Evolutionary conservation across 2,888 invertebrate genomes (phyloP).

Genomic region (Zhuqinia jingwanae): DNA sequence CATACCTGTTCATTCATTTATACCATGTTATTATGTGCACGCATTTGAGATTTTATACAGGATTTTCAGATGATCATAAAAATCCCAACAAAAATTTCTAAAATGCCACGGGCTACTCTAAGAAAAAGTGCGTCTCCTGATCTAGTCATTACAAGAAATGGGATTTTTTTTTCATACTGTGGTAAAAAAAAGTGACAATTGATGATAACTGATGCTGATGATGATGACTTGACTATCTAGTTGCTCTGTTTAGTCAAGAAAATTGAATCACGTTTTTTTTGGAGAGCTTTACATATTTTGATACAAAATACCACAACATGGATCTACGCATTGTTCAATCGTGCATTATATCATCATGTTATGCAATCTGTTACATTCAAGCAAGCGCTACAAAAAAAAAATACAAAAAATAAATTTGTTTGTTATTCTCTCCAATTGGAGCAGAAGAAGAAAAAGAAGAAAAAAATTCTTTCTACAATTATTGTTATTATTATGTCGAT

Average conservation of each 20-base stretch:
- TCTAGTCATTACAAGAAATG: too few species aligned
- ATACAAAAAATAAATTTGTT: background rate
- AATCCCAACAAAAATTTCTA: too few species aligned
- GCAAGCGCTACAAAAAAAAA: background rate
- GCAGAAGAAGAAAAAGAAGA: too few species aligned
- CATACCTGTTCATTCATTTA: too few species aligned
- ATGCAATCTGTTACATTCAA: constrained; percentile 1
- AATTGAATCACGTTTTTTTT: background rate
- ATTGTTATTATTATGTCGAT: too few species aligned
- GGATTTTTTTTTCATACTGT: too few species aligned
- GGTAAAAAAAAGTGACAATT: too few species aligned
- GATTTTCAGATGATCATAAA: background rate
- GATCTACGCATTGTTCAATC: background rate
- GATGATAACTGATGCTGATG: constrained; percentile 6
- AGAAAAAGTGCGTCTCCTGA: too few species aligned
- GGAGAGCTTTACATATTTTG: constrained; percentile 7
- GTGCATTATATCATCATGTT: too few species aligned
- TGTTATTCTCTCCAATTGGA: too few species aligned
- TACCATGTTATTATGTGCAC: background rate
- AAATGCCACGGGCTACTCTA: too few species aligned
- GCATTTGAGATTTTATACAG: constrained; percentile 4
- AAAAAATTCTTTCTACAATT: too few species aligned
- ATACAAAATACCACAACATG: background rate
- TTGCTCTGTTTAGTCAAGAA: background rate
- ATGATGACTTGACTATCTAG: background rate